Percentiles rank a stretch among this genome's conserved stretches.
Evolutionary conservation across 2,113 vertebrate genomes (phyloP).

Genomic region (Stigmatopora argus): DNA sequence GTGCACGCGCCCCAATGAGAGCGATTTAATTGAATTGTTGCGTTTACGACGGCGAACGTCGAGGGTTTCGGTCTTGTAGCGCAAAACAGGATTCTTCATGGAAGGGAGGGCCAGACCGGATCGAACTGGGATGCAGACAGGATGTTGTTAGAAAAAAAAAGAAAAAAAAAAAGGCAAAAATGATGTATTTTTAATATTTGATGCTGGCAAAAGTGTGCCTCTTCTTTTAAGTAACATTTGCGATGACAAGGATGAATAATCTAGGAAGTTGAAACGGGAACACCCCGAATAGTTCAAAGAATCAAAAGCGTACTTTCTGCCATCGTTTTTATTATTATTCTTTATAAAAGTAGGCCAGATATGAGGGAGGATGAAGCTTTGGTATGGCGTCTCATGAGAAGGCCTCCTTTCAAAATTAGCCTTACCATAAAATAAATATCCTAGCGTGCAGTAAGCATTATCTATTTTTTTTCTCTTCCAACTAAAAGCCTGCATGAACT

Average conservation of each 20-base stretch:
- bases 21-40: conserved; percentile 22
- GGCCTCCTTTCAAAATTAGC: conserved; percentile 8
- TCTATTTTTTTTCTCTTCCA: background rate
- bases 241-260: conserved; percentile 5
- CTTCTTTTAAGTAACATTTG: conserved; percentile 17
- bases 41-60: background rate
- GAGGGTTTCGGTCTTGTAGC: background rate
- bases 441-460: background rate
- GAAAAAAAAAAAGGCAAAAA: background rate
- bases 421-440: background rate
- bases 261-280: conserved; percentile 18
- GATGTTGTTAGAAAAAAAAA: background rate
- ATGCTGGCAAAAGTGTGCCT: conserved; percentile 19
- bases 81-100: background rate
- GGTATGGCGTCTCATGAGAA: background rate
- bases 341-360: conserved; percentile 42
- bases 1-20: conserved; percentile 14
- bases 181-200: conserved; percentile 29
- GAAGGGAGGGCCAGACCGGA: background rate
- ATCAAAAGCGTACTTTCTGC: conserved; percentile 14
- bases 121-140: background rate
- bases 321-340: background rate
- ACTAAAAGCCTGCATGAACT: background rate
- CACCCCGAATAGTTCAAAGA: conserved; percentile 29
- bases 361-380: conserved; percentile 21